Evolutionary conservation across 2,888 invertebrate species (phyloP), one percentile per base, ranked within the genome.

Genomic region (Epinotia ramella): DNA sequence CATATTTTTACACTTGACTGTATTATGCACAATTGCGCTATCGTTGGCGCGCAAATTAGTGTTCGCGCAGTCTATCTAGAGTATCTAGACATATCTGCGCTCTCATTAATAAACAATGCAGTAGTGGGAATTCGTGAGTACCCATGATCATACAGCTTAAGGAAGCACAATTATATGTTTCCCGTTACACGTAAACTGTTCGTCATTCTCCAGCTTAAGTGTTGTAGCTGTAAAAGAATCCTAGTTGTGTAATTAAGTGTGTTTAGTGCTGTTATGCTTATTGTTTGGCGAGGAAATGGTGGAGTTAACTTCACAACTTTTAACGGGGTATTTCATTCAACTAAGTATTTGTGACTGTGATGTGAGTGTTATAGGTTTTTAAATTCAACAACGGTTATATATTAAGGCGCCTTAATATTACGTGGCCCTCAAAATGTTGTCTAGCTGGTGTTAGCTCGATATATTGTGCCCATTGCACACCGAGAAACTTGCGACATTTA

Each of bases 91-190:
- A n/a, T 53, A n/a, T 53, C 53, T 53, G 53, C n/a, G 66, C 62
- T 56, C 76, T 76, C 72, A 72, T 84, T 85, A 85, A 85, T 86
- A 87, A 84, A 87, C 85, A 87, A 88, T 88, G 87, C 85, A 85
- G 81, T 79, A 83, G 86, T 89, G 89, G 84, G 88, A 90, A 88
- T 83, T 82, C 81, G 84, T 83, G 83, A 82, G 84, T 84, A 84
- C 80, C 79, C 83, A 85, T 84, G 83, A 85, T 90, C 91, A 90
- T 85, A 81, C 80, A 63, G 66, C 72, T 76, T 82, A 87, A 90
- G 91, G 90, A 90, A 91, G 86, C 85, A 87, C 81, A 88, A 91
- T 90, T 89, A 89, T 84, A 86, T 81, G 78, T 76, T 80, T 88
- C 84, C 92, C 91, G 92, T 91, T 91, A 91, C 77, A 53, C 62